These are phyloP conservation scores for Drymonia ruficornis DNA, from an alignment of 2,888 invertebrate species.

Conservation along the genomic window DNA sequence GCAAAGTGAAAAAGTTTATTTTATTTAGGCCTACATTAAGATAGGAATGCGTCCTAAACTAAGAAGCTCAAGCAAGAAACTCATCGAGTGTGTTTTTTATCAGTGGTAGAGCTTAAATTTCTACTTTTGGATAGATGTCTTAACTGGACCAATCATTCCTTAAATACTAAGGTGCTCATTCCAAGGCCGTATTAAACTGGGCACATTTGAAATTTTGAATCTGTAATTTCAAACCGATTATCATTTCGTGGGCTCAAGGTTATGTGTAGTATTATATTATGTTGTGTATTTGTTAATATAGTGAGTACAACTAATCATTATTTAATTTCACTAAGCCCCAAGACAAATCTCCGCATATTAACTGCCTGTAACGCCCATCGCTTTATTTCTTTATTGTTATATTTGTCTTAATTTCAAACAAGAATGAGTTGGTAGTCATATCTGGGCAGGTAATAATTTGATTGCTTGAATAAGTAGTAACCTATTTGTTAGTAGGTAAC, in stretches of 20 bases:
- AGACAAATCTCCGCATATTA: slow-evolving; percentile 6
- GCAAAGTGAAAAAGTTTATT: too few species aligned
- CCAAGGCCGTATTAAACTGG: too few species aligned
- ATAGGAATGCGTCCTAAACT: too few species aligned
- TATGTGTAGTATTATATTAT: neutral
- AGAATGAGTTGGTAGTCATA: neutral
- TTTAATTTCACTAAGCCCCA: slow-evolving; percentile 11
- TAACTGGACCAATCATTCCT: too few species aligned
- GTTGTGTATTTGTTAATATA: slow-evolving; percentile 7
- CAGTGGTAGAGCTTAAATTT: too few species aligned
- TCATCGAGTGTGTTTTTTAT: too few species aligned
- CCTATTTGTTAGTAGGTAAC: too few species aligned
- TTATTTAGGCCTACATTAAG: too few species aligned
- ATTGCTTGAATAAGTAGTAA: neutral
- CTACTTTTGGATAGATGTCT: too few species aligned
- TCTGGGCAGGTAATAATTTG: neutral
- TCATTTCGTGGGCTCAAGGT: neutral
- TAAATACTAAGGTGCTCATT: too few species aligned
- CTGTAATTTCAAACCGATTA: slow-evolving; percentile 10
- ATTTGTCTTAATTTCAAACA: slow-evolving; percentile 1
- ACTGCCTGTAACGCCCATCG: neutral
- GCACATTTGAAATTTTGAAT: too few species aligned
- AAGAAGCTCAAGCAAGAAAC: too few species aligned
- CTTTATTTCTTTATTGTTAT: slow-evolving; percentile 3
- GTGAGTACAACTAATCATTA: neutral